A percentile compares a stretch with the other conserved stretches of the same genome.
Evolutionary conservation across 2,797 vertebrate genomes (phyloP).

Genomic region (Chiroxiphia lanceolata): DNA sequence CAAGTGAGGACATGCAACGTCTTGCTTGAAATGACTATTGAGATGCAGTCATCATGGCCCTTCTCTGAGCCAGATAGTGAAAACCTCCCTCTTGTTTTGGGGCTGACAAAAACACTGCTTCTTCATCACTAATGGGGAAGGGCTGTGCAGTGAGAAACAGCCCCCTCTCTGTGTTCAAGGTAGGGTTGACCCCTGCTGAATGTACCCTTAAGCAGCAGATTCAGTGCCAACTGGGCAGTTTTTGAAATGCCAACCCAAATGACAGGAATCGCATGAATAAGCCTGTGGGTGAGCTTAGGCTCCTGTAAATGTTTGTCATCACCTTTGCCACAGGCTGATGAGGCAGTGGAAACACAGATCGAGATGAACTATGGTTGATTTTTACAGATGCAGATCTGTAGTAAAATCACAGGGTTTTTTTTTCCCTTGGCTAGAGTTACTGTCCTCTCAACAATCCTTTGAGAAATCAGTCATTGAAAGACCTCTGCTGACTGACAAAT

Average conservation of each 20-base stretch:
- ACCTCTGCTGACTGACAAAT: neutral
- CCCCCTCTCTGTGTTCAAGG: accelerated
- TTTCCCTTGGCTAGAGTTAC: neutral
- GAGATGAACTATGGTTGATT: neutral
- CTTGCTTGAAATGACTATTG: neutral
- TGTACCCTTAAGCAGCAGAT: neutral
- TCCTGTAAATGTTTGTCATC: neutral
- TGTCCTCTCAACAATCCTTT: neutral
- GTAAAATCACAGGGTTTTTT: neutral
- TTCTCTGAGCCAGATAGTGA: neutral
- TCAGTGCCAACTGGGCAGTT: neutral
- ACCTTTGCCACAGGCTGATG: neutral
- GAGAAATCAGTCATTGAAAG: neutral
- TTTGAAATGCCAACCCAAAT: neutral
- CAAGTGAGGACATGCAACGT: constrained; percentile 27
- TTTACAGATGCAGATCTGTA: neutral
- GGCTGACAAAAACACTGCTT: neutral
- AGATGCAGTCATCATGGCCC: constrained; percentile 8
- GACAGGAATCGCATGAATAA: neutral
- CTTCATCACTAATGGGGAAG: neutral
- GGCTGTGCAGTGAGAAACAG: neutral
- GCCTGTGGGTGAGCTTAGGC: neutral
- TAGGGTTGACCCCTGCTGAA: neutral
- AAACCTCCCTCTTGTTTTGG: neutral
- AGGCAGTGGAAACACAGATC: neutral